These are phyloP conservation scores for Manis javanica DNA, from an alignment of 2,797 vertebrate species.

Conservation along the genomic window DNA sequence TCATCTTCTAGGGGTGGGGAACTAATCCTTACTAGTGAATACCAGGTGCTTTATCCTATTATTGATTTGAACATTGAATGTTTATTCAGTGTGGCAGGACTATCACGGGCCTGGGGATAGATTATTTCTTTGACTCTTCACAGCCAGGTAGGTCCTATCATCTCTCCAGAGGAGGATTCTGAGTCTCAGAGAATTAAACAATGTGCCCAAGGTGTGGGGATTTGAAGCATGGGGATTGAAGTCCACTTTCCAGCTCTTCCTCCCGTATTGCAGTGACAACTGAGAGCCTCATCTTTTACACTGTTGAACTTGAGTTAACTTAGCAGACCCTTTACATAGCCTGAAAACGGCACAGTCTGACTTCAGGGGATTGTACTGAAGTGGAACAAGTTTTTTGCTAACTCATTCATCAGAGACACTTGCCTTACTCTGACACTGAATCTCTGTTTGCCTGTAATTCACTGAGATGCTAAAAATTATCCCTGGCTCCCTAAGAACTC, in stretches of 20 bases:
- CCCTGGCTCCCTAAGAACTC: constrained; percentile 37
- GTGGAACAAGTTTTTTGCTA: constrained; percentile 45
- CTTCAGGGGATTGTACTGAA: constrained; percentile 43
- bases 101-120: background rate
- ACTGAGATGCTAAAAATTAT: constrained; percentile 72
- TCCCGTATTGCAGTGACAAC: accelerated
- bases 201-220: too few relatives aligned
- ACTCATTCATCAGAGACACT: constrained; percentile 62
- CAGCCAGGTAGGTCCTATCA: too few relatives aligned
- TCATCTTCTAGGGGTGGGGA: background rate
- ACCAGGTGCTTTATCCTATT: background rate
- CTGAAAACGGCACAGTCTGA: constrained; percentile 61
- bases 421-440: constrained; percentile 56
- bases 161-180: background rate
- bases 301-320: constrained; percentile 58
- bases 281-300: background rate
- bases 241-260: background rate
- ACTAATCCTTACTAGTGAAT: background rate
- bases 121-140: background rate
- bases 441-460: constrained; percentile 45
- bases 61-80: background rate
- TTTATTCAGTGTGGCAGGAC: background rate
- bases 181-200: background rate
- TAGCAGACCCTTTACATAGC: constrained; percentile 32
- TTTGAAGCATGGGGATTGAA: background rate